A percentile compares a stretch with the other conserved stretches of the same genome.
Evolutionary conservation across 2,888 invertebrate genomes (phyloP).

Genomic region (Andrena marginata): DNA sequence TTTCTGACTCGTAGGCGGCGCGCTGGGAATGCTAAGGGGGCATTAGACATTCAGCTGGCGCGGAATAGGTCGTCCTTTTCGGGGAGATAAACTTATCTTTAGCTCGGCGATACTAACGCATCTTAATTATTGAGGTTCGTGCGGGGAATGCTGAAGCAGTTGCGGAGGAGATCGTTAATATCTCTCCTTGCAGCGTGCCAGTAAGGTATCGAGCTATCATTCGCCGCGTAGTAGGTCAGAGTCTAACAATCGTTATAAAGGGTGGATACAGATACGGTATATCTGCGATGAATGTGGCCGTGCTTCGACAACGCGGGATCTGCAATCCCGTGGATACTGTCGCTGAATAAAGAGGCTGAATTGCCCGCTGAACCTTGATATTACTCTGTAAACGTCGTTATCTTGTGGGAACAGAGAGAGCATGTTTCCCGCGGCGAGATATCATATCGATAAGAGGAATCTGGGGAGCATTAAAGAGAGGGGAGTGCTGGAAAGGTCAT

Average conservation of each 20-base stretch:
- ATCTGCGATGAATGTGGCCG: neutral
- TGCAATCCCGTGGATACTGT: conserved; percentile 3
- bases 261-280: neutral
- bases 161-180: neutral
- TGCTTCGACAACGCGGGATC: neutral
- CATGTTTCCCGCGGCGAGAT: conserved; percentile 7
- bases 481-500: conserved; percentile 15
- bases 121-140: conserved; percentile 14
- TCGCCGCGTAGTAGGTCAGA: conserved; percentile 3
- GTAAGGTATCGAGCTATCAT: neutral
- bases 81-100: conserved; percentile 3
- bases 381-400: conserved; percentile 39
- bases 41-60: neutral
- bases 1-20: neutral
- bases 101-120: neutral
- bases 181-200: neutral
- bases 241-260: conserved; percentile 2
- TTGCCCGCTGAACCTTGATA: conserved; percentile 2
- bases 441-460: conserved; percentile 20
- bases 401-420: conserved; percentile 25
- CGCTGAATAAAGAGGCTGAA: neutral
- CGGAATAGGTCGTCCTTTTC: neutral
- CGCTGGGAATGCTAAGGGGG: conserved; percentile 7
- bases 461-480: conserved; percentile 20
- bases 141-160: conserved; percentile 3